Conservation (phyloP, 2,888 invertebrate genomes). For the Torymus texanus region DNA sequence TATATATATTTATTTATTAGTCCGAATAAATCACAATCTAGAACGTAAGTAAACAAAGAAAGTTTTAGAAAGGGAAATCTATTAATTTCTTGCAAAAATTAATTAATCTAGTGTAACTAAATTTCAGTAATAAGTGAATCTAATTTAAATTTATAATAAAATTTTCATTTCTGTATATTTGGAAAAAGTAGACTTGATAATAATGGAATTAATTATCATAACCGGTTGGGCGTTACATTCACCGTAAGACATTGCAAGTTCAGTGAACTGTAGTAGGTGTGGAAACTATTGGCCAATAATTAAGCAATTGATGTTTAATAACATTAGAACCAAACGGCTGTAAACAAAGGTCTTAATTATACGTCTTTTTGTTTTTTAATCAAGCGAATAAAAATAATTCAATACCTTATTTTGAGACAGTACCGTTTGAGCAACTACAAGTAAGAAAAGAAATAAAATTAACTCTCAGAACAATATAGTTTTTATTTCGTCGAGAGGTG, state of each 20-base stretch:
- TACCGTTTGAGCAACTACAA: not conserved
- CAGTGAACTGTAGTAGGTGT: conserved; percentile 31
- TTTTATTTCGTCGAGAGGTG: conserved; percentile 32
- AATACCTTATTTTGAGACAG: not conserved
- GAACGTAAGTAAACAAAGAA: conserved; percentile 27
- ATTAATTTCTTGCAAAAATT: conserved; percentile 4
- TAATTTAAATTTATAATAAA: not conserved
- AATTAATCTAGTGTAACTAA: conserved; percentile 14
- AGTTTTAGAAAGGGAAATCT: conserved; percentile 47
- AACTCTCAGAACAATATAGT: not conserved
- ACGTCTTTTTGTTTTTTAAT: conserved; percentile 1
- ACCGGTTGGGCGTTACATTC: conserved; percentile 37
- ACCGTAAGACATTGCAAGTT: conserved; percentile 44
- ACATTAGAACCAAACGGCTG: conserved; percentile 9
- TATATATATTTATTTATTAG: conserved; percentile 14
- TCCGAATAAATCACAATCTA: conserved; percentile 27
- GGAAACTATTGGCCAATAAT: conserved; percentile 45
- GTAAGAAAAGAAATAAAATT: not conserved
- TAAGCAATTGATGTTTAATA: conserved; percentile 39
- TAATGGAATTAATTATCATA: conserved; percentile 42
- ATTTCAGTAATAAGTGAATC: conserved; percentile 1
- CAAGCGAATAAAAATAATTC: conserved; percentile 29
- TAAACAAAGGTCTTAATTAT: not conserved
- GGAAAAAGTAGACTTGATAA: not conserved
- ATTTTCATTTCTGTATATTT: not conserved